A percentile compares a stretch with the other conserved stretches of the same genome.
These are phyloP conservation scores for Cecidostiba fungosa DNA, from an alignment of 2,888 invertebrate genomes.

Conservation along the genomic window DNA sequence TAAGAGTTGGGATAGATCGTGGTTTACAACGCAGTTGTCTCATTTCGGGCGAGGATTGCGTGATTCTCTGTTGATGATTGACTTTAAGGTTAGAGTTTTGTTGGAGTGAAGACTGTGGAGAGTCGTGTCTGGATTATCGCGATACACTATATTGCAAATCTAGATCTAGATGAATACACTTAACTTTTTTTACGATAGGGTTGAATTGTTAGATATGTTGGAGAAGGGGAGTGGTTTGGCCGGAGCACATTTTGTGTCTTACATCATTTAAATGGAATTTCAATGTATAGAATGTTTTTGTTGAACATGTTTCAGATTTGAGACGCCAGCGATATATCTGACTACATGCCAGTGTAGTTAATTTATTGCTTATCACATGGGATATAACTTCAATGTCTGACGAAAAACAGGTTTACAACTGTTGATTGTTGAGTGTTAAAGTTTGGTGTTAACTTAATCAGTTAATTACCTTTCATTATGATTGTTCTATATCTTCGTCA, in stretches of 20 bases:
- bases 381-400: conserved; percentile 71
- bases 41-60: conserved; percentile 3
- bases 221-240: background rate
- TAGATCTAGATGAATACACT: no score
- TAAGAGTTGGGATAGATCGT: background rate
- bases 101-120: background rate
- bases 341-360: conserved; percentile 26
- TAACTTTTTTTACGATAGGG: background rate
- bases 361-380: conserved; percentile 47
- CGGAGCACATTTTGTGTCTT: background rate
- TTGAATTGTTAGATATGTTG: background rate
- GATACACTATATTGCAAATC: background rate
- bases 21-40: conserved; percentile 28
- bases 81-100: conserved; percentile 43
- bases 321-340: background rate
- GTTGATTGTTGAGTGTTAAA: conserved; percentile 39
- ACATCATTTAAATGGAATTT: background rate
- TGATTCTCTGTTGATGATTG: background rate
- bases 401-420: conserved; percentile 72
- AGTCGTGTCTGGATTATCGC: no score
- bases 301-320: conserved; percentile 57
- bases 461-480: conserved; percentile 25
- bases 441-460: conserved; percentile 22
- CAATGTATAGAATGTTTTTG: conserved; percentile 4
- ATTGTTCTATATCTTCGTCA: conserved; percentile 16